Evolutionary conservation across 2,888 invertebrate genomes (phyloP), one percentile per base, ranked within the genome.

Genomic region (Phalera bucephala): DNA sequence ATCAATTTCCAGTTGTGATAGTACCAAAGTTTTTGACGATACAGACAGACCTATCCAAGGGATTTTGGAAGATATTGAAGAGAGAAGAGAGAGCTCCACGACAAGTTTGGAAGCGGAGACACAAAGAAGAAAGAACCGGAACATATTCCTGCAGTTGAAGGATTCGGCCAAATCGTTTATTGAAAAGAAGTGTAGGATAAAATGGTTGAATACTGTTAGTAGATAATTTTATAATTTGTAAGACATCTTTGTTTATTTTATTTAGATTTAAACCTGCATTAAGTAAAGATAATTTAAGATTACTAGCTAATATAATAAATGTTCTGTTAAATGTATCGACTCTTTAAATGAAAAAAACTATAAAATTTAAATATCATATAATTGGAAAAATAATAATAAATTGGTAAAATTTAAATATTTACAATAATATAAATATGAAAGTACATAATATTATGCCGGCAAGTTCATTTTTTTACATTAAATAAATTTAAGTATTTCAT

Each of bases 391-490:
- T 17, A 76, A 71, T n/a, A 76, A 71, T 72, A 77, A 72, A 72
- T 82, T 78, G 49, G 64, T 74, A 76, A 67, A 77, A 67, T 71
- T 66, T n/a, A 62, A 67, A 65, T 80, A 86, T 85, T 78, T 85
- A 87, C 84, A 87, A 57, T 57, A 73, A 72, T 57, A 81, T 83
- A 82, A 84, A 83, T 82, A 83, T 71, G 77, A 67, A 66, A 72
- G 58, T 65, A 68, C 48, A 72, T 59, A 76, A 75, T 80, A 86
- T 88, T 86, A 87, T 86, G 82, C 84, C 72, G 88, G 89, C 89
- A 89, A 89, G 88, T 86, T 86, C 76, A 69, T 80, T 83, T 28
- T 28, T n/a, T 72, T 78, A 81, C 72, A 85, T 86, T 84, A 86
- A 88, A 86, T 88, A 83, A 62, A 68, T 65, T 75, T 67, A 64